Percentiles rank a stretch among this genome's conserved stretches.
Conservation (phyloP, 2,888 invertebrate genomes). For the Dryomyza anilis region DNA sequence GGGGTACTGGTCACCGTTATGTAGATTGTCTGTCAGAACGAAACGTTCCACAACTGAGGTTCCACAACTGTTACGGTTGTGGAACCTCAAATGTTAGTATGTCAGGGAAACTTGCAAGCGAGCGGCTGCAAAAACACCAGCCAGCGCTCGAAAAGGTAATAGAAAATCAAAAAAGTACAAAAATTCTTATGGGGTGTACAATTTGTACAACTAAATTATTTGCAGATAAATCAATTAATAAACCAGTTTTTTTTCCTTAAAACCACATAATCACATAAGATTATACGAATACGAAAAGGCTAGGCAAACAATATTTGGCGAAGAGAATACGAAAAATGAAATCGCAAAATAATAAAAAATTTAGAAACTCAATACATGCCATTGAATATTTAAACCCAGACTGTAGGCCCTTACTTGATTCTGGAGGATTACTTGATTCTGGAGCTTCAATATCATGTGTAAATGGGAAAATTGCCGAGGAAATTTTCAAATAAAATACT, state of each 20-base stretch:
- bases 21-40: background rate
- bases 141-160: background rate
- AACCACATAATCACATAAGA: conserved; percentile 11
- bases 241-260: conserved; percentile 1
- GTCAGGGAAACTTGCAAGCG: conserved; percentile 11
- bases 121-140: conserved; percentile 13
- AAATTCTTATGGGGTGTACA: no score
- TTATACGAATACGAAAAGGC: conserved; percentile 7
- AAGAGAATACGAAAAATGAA: no score
- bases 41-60: no score
- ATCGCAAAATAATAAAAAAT: no score
- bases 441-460: no score
- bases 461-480: no score
- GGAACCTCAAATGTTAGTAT: conserved; percentile 7
- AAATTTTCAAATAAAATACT: no score
- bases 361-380: no score
- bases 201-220: no score
- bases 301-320: background rate
- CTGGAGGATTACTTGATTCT: no score
- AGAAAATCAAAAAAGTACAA: background rate
- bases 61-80: conserved; percentile 23
- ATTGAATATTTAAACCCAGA: no score
- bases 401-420: no score
- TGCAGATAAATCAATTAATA: background rate
- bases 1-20: conserved; percentile 19